These are phyloP conservation scores for Delichon dasypus DNA, from an alignment of 2,797 vertebrate genomes.

Conservation along the genomic window DNA sequence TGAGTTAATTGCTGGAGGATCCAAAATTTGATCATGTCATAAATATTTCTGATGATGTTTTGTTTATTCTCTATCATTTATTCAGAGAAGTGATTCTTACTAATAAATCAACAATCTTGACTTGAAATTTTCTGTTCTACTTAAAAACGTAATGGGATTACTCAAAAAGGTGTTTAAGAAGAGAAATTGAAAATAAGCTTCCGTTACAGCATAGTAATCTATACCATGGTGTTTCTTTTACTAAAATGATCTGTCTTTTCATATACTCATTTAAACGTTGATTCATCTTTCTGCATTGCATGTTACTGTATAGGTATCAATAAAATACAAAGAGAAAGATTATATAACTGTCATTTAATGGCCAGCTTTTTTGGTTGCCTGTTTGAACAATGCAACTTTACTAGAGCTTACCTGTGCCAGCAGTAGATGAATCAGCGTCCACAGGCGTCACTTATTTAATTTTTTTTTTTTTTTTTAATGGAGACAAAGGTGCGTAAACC, in stretches of 20 bases:
- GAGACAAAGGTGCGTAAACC: not conserved
- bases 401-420: not conserved
- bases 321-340: not conserved
- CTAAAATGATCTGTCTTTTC: not conserved
- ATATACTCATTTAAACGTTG: not conserved
- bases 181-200: not conserved
- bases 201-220: not conserved
- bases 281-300: not conserved
- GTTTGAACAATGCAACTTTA: not conserved
- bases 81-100: not conserved
- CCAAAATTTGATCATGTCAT: not conserved
- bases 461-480: not conserved
- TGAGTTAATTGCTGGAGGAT: not conserved
- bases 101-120: not conserved
- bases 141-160: not conserved
- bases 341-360: not conserved
- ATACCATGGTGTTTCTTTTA: not conserved
- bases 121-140: not conserved
- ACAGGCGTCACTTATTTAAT: not conserved
- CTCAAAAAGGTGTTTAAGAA: not conserved
- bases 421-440: not conserved
- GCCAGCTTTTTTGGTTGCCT: not conserved
- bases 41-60: not conserved
- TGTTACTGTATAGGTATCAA: not conserved
- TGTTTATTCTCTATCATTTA: not conserved